These are phyloP conservation scores for Thera obeliscata DNA, from an alignment of 2,888 invertebrate species.

Conservation along the genomic window DNA sequence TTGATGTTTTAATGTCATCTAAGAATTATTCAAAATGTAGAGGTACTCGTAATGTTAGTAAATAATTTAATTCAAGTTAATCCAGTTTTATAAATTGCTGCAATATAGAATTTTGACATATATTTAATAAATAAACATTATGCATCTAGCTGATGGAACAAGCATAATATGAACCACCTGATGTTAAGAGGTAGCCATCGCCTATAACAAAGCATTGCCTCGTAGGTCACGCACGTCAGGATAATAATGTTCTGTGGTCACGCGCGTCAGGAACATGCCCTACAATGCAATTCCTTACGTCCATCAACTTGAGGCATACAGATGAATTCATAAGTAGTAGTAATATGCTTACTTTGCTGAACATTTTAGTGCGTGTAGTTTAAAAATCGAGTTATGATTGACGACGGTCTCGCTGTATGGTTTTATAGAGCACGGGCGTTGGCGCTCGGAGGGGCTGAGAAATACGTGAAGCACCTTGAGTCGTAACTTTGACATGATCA, in stretches of 20 bases:
- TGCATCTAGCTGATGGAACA: too few relatives aligned
- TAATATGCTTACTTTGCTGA: conserved; percentile 62
- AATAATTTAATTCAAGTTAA: neutral
- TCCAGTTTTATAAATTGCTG: conserved; percentile 6
- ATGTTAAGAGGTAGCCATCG: too few relatives aligned
- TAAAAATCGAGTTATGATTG: conserved; percentile 54
- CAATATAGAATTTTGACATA: neutral
- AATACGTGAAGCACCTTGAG: conserved; percentile 49
- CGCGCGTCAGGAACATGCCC: too few relatives aligned
- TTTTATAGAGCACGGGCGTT: conserved; percentile 46
- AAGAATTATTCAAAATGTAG: neutral
- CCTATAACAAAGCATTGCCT: too few relatives aligned
- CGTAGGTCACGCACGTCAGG: too few relatives aligned
- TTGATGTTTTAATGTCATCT: neutral
- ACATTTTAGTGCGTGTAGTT: conserved; percentile 62
- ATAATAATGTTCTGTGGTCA: too few relatives aligned
- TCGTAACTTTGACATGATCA: conserved; percentile 48
- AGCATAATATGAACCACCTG: too few relatives aligned
- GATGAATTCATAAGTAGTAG: too few relatives aligned
- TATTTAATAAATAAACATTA: too few relatives aligned
- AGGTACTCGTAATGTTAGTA: neutral
- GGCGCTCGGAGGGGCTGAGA: conserved; percentile 41
- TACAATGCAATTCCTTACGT: too few relatives aligned
- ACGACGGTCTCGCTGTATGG: conserved; percentile 52
- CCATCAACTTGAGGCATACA: too few relatives aligned